Evolutionary conservation across 2,797 vertebrate species (phyloP), one percentile per base, ranked within the genome.

Genomic region (Gallinago stenura): DNA sequence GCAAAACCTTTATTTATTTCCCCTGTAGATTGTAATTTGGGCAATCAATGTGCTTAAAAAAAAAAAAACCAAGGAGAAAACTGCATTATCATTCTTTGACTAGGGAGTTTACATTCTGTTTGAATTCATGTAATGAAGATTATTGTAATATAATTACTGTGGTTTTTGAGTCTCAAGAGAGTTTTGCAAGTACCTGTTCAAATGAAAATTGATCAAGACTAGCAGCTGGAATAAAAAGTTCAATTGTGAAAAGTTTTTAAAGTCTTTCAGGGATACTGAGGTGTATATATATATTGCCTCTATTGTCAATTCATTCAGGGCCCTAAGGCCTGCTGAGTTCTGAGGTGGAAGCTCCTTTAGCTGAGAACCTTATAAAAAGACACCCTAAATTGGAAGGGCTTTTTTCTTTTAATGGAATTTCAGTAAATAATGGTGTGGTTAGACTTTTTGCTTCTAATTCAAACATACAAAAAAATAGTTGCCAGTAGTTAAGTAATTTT

Each of bases 141-240:
- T 62, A 90, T 61, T 71, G 22, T 93, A 76, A 19, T 54, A 68
- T 78, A 94, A 97, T 97, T 95, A 85, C 51, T 66, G 50, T 37
- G 68, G 8, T 2, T 28, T 91, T 95, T 84, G 61, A 69, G n/a
- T 78, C 75, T 95, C 60, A 39, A 58, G 66, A 91, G 77, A 70
- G 30, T 53, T 65, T 86, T 87, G 48, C 25, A 95, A 91, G 64
- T 89, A 94, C 50, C 18, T 95, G 96, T 96, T 96, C 46, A 87
- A 95, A 93, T 70, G 43, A 81, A 80, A 96, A 92, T 66, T 93
- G 58, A 60, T 83, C 53, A 84, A 69, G 58, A 22, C 43, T 65
- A 86, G 71, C 50, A 94, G 77, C 24, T 87, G n/a, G 10, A 93
- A 86, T 86, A 73, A 92, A 93, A 95, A 39, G 25, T 78, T 76